Evolutionary conservation across 2,797 vertebrate genomes (phyloP).

Genomic region (Ciconia nigra): DNA sequence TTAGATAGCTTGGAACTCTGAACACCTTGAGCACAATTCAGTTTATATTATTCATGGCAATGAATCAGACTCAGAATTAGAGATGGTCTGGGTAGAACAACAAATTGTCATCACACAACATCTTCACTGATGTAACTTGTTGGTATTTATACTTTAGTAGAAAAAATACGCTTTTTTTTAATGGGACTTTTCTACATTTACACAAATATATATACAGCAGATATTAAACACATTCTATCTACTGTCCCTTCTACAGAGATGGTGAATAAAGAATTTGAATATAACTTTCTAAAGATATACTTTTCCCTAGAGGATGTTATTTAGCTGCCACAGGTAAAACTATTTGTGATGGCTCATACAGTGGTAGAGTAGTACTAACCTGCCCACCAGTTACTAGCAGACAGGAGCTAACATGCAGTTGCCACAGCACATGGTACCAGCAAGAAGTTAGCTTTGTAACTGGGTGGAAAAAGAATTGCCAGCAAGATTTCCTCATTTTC

Average conservation of each 20-base stretch:
- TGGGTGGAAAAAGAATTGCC: not conserved
- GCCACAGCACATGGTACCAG: not conserved
- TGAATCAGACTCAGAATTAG: not conserved
- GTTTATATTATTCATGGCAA: not conserved
- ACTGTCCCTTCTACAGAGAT: not conserved
- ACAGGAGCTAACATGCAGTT: not conserved
- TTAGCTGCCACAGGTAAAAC: not conserved
- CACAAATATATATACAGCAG: constrained; percentile 5
- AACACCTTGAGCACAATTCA: not conserved
- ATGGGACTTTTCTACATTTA: not conserved
- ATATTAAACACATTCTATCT: not conserved
- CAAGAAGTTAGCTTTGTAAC: not conserved
- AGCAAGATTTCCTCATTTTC: not conserved
- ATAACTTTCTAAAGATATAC: not conserved
- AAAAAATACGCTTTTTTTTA: not conserved
- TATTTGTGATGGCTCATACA: not conserved
- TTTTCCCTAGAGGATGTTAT: not conserved
- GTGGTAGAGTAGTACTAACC: not conserved
- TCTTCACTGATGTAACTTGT: not conserved
- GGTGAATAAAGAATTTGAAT: not conserved
- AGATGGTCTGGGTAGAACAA: not conserved
- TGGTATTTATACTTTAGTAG: not conserved
- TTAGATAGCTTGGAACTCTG: not conserved
- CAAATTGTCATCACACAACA: not conserved
- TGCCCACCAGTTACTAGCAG: not conserved